These are phyloP conservation scores for Nesometra sesokonis DNA, from an alignment of 35 echinoderm and acorn worm species.

Conservation along the genomic window DNA sequence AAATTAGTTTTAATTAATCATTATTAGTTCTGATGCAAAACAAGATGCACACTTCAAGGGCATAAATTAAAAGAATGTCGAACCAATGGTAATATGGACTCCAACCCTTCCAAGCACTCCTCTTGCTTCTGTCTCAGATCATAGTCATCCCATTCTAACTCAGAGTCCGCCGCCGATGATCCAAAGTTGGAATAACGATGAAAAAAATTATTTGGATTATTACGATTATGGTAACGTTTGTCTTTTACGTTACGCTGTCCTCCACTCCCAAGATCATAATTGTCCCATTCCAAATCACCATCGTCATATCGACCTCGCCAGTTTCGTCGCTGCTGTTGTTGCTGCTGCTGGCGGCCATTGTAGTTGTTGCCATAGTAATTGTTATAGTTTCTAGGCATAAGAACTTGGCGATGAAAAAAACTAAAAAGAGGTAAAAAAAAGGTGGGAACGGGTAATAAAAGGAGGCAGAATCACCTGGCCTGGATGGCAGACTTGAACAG, in stretches of 20 bases:
- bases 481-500: not conserved
- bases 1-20: too few species aligned
- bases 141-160: constrained; percentile 98
- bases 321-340: not conserved
- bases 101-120: constrained; percentile 45
- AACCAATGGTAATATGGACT: constrained; percentile 6
- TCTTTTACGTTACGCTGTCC: constrained; percentile 25
- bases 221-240: not conserved
- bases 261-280: constrained; percentile 71
- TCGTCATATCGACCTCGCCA: constrained; percentile 13
- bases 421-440: not conserved
- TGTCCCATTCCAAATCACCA: constrained; percentile 94
- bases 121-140: constrained; percentile 78
- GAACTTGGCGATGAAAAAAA: not conserved
- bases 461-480: not conserved
- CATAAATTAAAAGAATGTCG: not conserved
- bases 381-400: not conserved
- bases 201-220: not conserved
- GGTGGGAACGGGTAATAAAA: not conserved
- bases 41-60: not conserved
- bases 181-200: constrained; percentile 6
- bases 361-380: not conserved
- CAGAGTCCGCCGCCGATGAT: constrained; percentile 51
- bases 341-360: not conserved
- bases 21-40: not conserved